Evolutionary conservation across 2,888 invertebrate genomes (phyloP).

Genomic region (Trimorus sp.): DNA sequence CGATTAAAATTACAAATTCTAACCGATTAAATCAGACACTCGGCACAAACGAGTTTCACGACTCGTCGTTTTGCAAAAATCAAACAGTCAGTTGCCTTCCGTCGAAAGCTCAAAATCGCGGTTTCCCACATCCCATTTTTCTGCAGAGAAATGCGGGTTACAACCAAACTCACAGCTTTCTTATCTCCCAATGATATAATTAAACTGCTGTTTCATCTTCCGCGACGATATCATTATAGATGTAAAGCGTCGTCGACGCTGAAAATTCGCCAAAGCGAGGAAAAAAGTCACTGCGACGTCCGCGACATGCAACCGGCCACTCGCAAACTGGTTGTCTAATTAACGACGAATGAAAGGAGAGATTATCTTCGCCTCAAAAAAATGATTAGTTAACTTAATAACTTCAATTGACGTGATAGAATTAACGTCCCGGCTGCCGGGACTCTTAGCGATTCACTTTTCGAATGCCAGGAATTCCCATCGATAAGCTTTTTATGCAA

Average conservation of each 20-base stretch:
- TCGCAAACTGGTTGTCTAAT: constrained; percentile 50
- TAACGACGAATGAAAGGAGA: constrained; percentile 42
- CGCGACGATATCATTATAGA: constrained; percentile 26
- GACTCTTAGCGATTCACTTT: constrained; percentile 13
- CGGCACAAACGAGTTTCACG: too few relatives aligned
- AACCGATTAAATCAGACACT: too few relatives aligned
- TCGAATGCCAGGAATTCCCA: constrained; percentile 14
- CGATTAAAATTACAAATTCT: too few relatives aligned
- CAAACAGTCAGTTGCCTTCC: too few relatives aligned
- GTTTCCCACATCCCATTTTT: too few relatives aligned
- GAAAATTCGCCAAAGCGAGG: constrained; percentile 6
- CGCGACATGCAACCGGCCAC: constrained; percentile 34
- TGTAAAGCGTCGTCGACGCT: constrained; percentile 15
- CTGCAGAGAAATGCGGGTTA: background rate
- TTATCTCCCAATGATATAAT: constrained; percentile 15
- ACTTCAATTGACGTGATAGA: constrained; percentile 67
- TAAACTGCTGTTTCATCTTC: constrained; percentile 14
- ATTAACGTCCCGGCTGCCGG: constrained; percentile 68
- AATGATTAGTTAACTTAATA: constrained; percentile 65
- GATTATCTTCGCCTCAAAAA: constrained; percentile 29
- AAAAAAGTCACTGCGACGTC: constrained; percentile 16
- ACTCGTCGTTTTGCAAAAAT: too few relatives aligned
- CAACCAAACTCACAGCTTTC: constrained; percentile 7
- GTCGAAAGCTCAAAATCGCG: too few relatives aligned
- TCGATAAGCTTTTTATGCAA: background rate